Evolutionary conservation across 2,113 vertebrate species (phyloP).

Genomic region (Montifringilla adamsi): DNA sequence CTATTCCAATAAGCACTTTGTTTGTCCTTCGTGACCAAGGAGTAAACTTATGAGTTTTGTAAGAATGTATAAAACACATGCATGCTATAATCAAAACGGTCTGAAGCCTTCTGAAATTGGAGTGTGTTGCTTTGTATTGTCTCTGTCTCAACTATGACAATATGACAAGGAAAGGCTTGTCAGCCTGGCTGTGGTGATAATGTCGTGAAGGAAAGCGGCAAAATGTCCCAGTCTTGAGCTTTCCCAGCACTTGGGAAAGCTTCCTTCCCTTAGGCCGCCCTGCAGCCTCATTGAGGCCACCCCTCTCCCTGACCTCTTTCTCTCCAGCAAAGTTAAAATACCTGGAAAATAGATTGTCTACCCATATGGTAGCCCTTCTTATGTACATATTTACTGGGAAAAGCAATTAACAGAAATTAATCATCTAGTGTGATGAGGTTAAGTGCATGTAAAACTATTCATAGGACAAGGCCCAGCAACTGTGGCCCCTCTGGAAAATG

Average conservation of each 20-base stretch:
- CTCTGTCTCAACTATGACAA: rapidly evolving
- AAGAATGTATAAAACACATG: background rate
- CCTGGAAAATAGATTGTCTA: background rate
- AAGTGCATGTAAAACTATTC: rapidly evolving
- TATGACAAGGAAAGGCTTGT: background rate
- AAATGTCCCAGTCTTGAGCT: background rate
- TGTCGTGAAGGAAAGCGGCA: background rate
- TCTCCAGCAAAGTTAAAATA: background rate
- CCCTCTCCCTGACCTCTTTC: background rate
- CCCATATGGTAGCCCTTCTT: background rate
- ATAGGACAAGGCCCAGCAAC: rapidly evolving
- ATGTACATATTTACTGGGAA: background rate
- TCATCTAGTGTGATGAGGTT: rapidly evolving
- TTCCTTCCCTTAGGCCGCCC: background rate
- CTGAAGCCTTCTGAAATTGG: background rate
- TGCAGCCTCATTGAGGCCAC: background rate
- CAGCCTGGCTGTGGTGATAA: background rate
- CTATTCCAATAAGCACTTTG: background rate
- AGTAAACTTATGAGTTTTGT: background rate
- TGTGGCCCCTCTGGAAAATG: background rate
- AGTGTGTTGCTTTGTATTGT: background rate
- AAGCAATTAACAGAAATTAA: background rate
- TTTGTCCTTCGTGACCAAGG: background rate
- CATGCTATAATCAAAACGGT: background rate
- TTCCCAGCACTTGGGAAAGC: background rate